Evolutionary conservation across 2,113 vertebrate genomes (phyloP), one percentile per base, ranked within the genome.

Genomic region (Pyxicephalus adspersus): DNA sequence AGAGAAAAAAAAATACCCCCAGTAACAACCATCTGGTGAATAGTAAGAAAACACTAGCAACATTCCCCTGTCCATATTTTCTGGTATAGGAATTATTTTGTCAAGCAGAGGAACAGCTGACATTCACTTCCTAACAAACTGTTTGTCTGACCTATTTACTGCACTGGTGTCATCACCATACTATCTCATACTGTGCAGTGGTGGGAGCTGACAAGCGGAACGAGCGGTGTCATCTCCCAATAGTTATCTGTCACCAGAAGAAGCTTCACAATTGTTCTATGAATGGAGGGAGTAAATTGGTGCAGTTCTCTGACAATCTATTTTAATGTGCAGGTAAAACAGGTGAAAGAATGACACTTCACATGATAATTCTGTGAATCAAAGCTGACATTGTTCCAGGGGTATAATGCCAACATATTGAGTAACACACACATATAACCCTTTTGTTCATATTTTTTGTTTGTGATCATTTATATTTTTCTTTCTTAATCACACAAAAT

Each of bases 181-280:
- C 85, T 72, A 57, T 90, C 89, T 90, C 29, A 34, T 85, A 84
- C 89, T 84, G 72, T 83, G 66, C 86, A 58, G 51, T 86, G 89
- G 86, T 83, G 65, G 77, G 85, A 73, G 81, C 85, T 92, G 91
- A 92, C 92, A 92, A 86, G 90, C 63, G 50, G 89, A 92, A 92
- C 89, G 86, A 89, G 88, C 86, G 88, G 83, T 86, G 87, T 89
- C 61, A 86, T 87, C 81, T 84, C 80, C 54, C 82, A 51, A 74
- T 83, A 83, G 85, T 94, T 89, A 86, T 90, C 87, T 90, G 91
- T 92, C 91, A 91, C 77, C 83, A 17, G 73, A 83, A 90, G 86
- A 86, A 87, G 86, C 84, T 89, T 85, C 85, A 86, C 86, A 85
- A 84, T 88, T 90, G 88, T 90, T 50, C 85, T 88, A 87, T 85